These are phyloP conservation scores for Sander lucioperca DNA, from an alignment of 2,113 vertebrate species.

Conservation along the genomic window DNA sequence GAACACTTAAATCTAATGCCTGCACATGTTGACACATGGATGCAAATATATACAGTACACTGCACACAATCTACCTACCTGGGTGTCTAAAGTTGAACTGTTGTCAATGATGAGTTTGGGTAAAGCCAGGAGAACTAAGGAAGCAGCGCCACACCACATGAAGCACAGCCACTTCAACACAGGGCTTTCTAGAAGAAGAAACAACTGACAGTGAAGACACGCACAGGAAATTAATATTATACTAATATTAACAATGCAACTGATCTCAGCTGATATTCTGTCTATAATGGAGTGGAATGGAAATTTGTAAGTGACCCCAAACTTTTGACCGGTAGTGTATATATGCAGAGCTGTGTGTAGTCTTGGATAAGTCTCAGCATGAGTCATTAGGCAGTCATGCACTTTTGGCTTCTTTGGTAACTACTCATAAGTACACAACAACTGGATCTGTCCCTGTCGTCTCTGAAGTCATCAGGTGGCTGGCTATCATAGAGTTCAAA, in stretches of 20 bases:
- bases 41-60: not conserved
- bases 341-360: not conserved
- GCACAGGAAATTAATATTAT: not conserved
- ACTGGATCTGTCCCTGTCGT: not conserved
- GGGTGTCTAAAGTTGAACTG: conserved; percentile 40
- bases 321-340: not conserved
- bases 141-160: conserved; percentile 63
- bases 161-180: conserved; percentile 80
- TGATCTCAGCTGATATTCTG: too few species aligned
- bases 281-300: too few species aligned
- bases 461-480: not conserved
- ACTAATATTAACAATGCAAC: too few species aligned
- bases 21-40: not conserved
- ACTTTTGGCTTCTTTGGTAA: not conserved
- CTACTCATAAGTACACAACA: not conserved
- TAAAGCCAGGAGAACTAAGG: conserved; percentile 61
- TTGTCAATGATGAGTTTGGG: conserved; percentile 74
- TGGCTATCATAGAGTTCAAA: not conserved
- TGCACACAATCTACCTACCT: conserved; percentile 52
- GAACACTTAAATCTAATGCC: not conserved
- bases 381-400: not conserved
- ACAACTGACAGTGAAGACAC: conserved; percentile 3
- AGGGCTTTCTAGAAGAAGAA: conserved; percentile 65
- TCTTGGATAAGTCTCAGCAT: not conserved
- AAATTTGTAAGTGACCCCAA: too few species aligned